phyloP scores from a whole-genome alignment of 1,140 invertebrate species.

The Myzus persicae region DNA sequence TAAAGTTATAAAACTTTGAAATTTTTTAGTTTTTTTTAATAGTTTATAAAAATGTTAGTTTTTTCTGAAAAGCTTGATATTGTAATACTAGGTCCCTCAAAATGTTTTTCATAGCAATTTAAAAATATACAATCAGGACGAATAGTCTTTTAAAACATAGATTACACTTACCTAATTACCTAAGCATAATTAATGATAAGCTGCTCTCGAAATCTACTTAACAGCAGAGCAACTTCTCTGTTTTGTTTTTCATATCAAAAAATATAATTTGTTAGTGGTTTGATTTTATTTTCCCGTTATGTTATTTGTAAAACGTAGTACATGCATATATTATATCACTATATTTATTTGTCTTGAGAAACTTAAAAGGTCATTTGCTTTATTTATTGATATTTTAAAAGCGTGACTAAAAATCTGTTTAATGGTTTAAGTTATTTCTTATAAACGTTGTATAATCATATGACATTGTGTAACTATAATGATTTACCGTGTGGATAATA shows the following conservation, averaged over 20 bases:
- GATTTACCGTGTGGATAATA: background rate
- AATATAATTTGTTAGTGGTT: background rate
- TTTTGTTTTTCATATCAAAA: background rate
- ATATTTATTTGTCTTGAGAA: background rate
- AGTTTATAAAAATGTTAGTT: no score
- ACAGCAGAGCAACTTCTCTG: background rate
- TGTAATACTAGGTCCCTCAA: no score
- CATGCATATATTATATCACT: background rate
- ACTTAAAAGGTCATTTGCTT: background rate
- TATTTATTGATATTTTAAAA: slow-evolving; percentile 2
- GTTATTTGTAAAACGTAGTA: background rate
- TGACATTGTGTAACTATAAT: background rate
- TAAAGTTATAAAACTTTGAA: no score
- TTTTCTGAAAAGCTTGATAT: no score
- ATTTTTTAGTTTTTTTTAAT: no score
- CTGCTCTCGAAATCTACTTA: background rate
- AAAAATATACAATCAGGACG: background rate
- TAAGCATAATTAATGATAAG: background rate
- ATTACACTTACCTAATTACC: background rate
- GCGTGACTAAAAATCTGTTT: background rate
- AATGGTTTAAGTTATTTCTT: background rate
- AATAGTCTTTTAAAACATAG: background rate
- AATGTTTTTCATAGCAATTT: background rate
- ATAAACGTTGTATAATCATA: background rate
- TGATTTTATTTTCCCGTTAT: background rate